Evolutionary conservation across 1,140 invertebrate species (phyloP).

Genomic region (Brachionus manjavacas): DNA sequence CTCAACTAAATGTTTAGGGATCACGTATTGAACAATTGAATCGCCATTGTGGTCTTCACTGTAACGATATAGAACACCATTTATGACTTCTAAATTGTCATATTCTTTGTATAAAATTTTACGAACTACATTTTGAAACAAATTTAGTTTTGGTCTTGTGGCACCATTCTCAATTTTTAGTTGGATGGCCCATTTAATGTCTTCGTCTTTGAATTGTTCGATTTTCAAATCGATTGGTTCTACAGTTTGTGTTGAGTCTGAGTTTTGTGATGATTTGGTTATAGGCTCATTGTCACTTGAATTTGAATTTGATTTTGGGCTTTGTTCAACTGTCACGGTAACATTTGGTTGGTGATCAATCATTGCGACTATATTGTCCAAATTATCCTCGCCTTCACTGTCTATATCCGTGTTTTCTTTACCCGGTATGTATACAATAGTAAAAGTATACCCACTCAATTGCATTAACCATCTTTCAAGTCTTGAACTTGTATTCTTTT

Average conservation of each 20-base stretch:
- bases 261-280: background rate
- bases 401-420: background rate
- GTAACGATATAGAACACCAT: background rate
- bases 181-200: background rate
- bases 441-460: background rate
- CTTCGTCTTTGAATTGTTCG: too few relatives aligned
- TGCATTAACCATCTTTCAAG: background rate
- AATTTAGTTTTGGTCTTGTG: background rate
- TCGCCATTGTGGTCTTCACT: background rate
- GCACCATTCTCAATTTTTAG: background rate
- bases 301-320: too few relatives aligned
- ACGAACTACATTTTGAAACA: background rate
- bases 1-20: background rate
- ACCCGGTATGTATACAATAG: background rate
- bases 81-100: background rate
- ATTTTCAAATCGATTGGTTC: background rate
- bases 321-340: background rate
- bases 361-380: background rate
- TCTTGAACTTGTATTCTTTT: slow-evolving; percentile 37
- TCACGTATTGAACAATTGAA: background rate
- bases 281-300: background rate
- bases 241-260: too few relatives aligned
- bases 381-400: background rate
- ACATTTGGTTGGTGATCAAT: background rate
- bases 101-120: background rate